These are phyloP conservation scores for Sorex fumeus DNA, from an alignment of 2,113 vertebrate genomes.

Conservation along the genomic window DNA sequence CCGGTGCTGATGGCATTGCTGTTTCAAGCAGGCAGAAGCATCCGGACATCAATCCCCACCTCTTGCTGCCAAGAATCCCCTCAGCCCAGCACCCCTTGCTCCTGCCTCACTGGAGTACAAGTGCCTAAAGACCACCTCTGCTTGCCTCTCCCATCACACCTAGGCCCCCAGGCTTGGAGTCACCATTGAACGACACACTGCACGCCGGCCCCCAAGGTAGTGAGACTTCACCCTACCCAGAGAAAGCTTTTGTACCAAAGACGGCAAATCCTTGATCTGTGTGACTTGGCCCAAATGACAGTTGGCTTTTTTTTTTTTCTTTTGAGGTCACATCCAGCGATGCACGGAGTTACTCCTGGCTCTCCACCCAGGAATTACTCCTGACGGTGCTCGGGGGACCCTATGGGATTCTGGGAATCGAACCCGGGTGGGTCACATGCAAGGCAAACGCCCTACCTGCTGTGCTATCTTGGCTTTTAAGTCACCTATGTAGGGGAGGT, in stretches of 20 bases:
- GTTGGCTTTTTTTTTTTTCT: neutral
- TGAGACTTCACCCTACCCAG: neutral
- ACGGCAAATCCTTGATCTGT: conserved; percentile 16
- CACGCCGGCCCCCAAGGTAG: neutral
- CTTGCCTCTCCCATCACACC: neutral
- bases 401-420: too few relatives aligned
- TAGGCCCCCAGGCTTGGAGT: neutral
- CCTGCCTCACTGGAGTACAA: neutral
- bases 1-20: neutral
- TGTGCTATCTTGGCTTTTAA: conserved; percentile 41
- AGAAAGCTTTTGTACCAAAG: neutral
- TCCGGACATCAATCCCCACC: neutral
- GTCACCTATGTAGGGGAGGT: neutral
- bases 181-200: neutral
- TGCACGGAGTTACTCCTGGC: too few relatives aligned
- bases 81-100: neutral
- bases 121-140: neutral
- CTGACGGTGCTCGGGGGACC: too few relatives aligned
- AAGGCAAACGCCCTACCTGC: too few relatives aligned
- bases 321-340: too few relatives aligned
- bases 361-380: too few relatives aligned
- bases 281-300: neutral
- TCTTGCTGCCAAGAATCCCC: neutral
- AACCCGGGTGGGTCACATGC: too few relatives aligned
- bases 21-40: neutral